These are phyloP conservation scores for Microctenopoma stevenorrisi DNA, from an alignment of 2,797 vertebrate species.

Conservation along the genomic window DNA sequence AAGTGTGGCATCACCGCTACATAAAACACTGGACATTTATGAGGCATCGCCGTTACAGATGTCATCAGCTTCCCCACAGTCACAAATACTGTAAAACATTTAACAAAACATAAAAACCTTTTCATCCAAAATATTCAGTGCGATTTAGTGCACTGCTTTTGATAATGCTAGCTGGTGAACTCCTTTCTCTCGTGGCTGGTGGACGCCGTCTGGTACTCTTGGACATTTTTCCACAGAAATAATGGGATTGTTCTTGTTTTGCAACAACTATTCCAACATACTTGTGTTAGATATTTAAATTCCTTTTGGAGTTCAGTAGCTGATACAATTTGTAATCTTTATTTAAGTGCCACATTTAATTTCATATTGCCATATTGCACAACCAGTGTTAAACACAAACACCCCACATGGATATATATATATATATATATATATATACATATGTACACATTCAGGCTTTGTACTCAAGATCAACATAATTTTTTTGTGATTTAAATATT, in stretches of 20 bases:
- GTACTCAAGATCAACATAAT: background rate
- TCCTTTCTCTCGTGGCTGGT: conserved; percentile 20
- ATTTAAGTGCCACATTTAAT: background rate
- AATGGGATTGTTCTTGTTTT: conserved; percentile 32
- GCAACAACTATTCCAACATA: conserved; percentile 19
- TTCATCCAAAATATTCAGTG: conserved; percentile 20
- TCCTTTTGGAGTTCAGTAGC: background rate
- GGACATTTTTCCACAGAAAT: conserved; percentile 28
- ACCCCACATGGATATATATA: conserved; percentile 23
- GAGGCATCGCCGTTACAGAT: conserved; percentile 43
- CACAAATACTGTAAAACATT: conserved; percentile 40
- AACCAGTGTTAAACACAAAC: conserved; percentile 14
- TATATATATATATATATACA: conserved; percentile 1
- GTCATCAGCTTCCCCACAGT: conserved; percentile 18
- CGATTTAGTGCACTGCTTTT: background rate
- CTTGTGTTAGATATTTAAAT: conserved; percentile 19
- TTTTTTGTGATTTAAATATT: no score
- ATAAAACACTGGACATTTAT: conserved; percentile 30
- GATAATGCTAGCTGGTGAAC: conserved; percentile 9
- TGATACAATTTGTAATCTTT: background rate
- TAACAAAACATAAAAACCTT: conserved; percentile 29
- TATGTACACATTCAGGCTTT: conserved; percentile 21
- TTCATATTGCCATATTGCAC: conserved; percentile 12
- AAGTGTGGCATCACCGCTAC: conserved; percentile 38
- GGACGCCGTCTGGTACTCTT: conserved; percentile 26